phyloP scores from a whole-genome alignment of 35 echinoderm and acorn worm species.

The Heliocidaris erythrogramma region DNA sequence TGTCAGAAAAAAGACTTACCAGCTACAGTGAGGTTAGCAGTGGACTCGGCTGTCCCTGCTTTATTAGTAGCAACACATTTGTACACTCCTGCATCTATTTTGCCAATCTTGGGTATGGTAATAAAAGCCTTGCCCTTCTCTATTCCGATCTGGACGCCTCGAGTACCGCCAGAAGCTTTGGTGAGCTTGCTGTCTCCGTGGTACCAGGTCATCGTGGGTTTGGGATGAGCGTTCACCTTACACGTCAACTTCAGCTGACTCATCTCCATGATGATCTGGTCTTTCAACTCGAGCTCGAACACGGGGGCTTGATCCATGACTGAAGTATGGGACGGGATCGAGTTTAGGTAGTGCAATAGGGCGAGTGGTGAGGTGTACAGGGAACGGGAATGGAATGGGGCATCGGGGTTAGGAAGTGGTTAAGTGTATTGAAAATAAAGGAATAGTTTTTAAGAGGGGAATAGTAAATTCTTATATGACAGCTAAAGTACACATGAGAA shows the following conservation, averaged over 20 bases:
- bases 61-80: constrained; percentile 86
- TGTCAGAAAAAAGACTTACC: constrained; percentile 47
- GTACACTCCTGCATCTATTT: constrained; percentile 72
- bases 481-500: neutral
- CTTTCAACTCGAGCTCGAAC: constrained; percentile 72
- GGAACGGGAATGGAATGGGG: neutral
- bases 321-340: neutral
- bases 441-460: no score
- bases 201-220: constrained; percentile 76
- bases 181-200: constrained; percentile 44
- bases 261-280: constrained; percentile 63
- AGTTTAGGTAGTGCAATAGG: constrained; percentile 1
- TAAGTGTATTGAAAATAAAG: neutral
- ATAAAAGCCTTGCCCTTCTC: constrained; percentile 73
- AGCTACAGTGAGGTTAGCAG: constrained; percentile 69
- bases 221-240: constrained; percentile 72
- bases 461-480: neutral
- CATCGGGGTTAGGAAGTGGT: neutral
- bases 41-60: constrained; percentile 58
- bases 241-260: constrained; percentile 75
- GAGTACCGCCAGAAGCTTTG: constrained; percentile 50
- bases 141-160: constrained; percentile 60
- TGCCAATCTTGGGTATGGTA: constrained; percentile 61
- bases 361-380: neutral
- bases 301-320: constrained; percentile 66